Conservation (phyloP, 2,888 invertebrate species). For the Steinernema carpocapsae region DNA sequence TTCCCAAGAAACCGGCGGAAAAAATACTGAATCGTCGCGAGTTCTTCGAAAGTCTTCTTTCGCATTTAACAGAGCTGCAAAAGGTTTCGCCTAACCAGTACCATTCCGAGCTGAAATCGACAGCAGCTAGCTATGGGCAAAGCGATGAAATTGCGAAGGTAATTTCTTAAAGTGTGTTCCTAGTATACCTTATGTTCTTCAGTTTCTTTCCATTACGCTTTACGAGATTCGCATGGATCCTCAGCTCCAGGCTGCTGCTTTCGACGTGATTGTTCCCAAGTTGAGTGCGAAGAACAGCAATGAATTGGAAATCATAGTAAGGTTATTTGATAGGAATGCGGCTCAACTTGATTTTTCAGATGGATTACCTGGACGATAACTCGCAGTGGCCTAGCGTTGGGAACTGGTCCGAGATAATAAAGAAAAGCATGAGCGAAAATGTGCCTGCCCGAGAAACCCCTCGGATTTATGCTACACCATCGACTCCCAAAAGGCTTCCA, state of each 20-base stretch:
- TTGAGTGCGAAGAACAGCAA: neutral
- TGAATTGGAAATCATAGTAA: slow-evolving; percentile 16
- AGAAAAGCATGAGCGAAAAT: neutral
- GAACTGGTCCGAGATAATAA: neutral
- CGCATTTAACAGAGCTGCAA: neutral
- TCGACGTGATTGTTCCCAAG: slow-evolving; percentile 15
- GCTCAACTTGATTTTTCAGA: neutral
- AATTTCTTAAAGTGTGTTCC: neutral
- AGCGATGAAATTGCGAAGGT: slow-evolving; percentile 32
- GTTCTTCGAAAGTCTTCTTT: neutral
- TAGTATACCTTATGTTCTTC: neutral
- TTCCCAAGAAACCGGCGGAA: slow-evolving; percentile 1
- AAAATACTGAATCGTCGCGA: slow-evolving; percentile 10
- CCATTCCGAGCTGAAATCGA: neutral
- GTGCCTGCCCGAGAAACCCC: neutral
- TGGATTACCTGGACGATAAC: slow-evolving; percentile 28
- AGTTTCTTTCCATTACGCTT: neutral
- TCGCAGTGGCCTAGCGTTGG: slow-evolving; percentile 7
- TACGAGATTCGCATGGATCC: slow-evolving; percentile 15
- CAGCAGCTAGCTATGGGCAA: slow-evolving; percentile 13
- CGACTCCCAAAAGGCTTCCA: slow-evolving; percentile 3
- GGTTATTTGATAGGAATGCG: neutral
- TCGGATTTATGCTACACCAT: neutral
- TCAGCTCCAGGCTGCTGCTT: neutral
- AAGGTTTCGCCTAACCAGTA: slow-evolving; percentile 14